phyloP scores from a whole-genome alignment of 2,113 vertebrate species.

The Syrrhaptes paradoxus region DNA sequence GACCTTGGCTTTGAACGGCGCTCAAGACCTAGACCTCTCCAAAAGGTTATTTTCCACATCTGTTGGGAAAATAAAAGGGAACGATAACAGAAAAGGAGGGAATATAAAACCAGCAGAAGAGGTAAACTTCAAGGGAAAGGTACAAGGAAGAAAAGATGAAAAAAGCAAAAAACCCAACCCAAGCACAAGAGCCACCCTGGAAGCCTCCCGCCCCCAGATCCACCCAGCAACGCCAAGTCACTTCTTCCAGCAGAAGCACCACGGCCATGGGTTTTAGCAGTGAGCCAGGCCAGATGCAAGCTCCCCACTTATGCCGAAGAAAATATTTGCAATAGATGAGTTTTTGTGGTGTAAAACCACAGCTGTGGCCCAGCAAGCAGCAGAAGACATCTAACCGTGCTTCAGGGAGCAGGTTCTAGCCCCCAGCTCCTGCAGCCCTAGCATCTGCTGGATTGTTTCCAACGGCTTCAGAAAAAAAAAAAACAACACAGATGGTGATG shows the following conservation, averaged over 20 bases:
- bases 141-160: neutral
- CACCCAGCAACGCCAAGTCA: neutral
- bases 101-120: neutral
- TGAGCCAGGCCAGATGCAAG: neutral
- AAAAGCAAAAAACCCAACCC: neutral
- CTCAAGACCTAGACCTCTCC: neutral
- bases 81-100: neutral
- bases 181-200: neutral
- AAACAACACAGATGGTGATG: constrained; percentile 38
- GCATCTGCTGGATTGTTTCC: constrained; percentile 40
- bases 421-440: constrained; percentile 20
- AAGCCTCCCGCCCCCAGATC: neutral
- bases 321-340: neutral
- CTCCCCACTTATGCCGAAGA: neutral
- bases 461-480: neutral
- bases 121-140: neutral
- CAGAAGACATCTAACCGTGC: neutral
- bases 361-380: constrained; percentile 27
- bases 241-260: neutral
- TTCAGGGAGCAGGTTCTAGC: constrained; percentile 50
- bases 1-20: neutral
- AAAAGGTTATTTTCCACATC: neutral
- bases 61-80: neutral
- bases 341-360: neutral
- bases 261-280: neutral